Evolutionary conservation across 2,888 invertebrate species (phyloP).

Genomic region (Cheilosia urbana): DNA sequence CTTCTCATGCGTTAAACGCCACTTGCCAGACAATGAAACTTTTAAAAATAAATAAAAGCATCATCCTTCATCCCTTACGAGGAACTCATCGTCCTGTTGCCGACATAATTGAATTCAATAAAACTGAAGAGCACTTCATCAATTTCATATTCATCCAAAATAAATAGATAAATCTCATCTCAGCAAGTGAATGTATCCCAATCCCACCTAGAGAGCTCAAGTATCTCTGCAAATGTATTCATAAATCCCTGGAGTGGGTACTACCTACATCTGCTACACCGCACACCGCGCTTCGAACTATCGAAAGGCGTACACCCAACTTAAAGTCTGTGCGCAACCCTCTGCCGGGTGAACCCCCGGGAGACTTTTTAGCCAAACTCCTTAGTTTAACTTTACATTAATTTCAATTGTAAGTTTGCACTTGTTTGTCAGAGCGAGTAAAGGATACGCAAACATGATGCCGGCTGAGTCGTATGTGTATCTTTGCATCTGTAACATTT

Average conservation of each 20-base stretch:
- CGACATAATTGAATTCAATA: constrained; percentile 72
- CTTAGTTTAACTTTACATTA: constrained; percentile 77
- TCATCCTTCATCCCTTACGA: constrained; percentile 5
- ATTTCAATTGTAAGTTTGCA: constrained; percentile 77
- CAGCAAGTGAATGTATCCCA: constrained; percentile 50
- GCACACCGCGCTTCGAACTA: constrained; percentile 58
- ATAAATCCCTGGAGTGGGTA: constrained; percentile 38
- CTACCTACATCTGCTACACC: constrained; percentile 64
- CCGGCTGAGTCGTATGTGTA: constrained; percentile 42
- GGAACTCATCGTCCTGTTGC: constrained; percentile 61
- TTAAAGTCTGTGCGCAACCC: constrained; percentile 49
- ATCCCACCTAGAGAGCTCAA: constrained; percentile 20
- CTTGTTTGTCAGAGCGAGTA: constrained; percentile 71
- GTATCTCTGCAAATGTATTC: constrained; percentile 33
- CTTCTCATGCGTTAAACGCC: constrained; percentile 29
- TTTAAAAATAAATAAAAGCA: constrained; percentile 22
- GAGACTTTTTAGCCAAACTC: constrained; percentile 76
- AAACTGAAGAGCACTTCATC: constrained; percentile 73
- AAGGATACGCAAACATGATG: constrained; percentile 70
- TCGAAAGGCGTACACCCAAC: constrained; percentile 37
- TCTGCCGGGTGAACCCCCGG: constrained; percentile 46
- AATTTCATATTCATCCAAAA: constrained; percentile 73
- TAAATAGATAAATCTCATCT: constrained; percentile 74
- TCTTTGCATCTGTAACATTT: constrained; percentile 70
- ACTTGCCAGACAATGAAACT: constrained; percentile 17